Conservation (phyloP, 2,113 vertebrate species). For the Sapayoa aenigma region DNA sequence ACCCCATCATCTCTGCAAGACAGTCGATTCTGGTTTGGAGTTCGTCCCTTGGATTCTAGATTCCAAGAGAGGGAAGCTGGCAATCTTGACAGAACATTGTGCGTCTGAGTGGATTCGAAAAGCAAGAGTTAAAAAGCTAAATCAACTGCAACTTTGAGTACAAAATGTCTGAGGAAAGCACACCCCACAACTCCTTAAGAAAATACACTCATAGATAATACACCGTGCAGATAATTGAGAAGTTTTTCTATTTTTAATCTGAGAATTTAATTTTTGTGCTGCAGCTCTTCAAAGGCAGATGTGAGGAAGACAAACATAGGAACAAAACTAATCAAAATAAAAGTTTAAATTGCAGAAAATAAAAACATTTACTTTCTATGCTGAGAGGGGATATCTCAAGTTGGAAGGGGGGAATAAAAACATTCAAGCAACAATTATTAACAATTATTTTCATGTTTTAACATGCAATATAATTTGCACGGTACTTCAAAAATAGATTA, state of each 20-base stretch:
- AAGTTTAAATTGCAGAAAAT: not conserved
- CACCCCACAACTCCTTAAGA: not conserved
- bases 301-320: not conserved
- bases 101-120: not conserved
- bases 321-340: not conserved
- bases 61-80: not conserved
- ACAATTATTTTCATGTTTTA: not conserved
- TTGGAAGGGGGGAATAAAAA: not conserved
- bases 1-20: not conserved
- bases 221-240: not conserved
- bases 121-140: not conserved
- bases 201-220: not conserved
- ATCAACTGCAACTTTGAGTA: not conserved
- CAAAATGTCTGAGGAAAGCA: not conserved
- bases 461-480: not conserved
- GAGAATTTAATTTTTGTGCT: not conserved
- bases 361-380: not conserved
- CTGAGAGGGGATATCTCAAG: not conserved
- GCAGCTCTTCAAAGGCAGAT: not conserved
- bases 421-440: not conserved
- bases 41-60: not conserved
- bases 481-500: not conserved
- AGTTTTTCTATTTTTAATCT: not conserved
- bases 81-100: rapidly evolving
- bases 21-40: not conserved